Percentiles rank a stretch among this genome's conserved stretches.
phyloP scores from a whole-genome alignment of 1,140 invertebrate genomes.

The Euschistus heros region DNA sequence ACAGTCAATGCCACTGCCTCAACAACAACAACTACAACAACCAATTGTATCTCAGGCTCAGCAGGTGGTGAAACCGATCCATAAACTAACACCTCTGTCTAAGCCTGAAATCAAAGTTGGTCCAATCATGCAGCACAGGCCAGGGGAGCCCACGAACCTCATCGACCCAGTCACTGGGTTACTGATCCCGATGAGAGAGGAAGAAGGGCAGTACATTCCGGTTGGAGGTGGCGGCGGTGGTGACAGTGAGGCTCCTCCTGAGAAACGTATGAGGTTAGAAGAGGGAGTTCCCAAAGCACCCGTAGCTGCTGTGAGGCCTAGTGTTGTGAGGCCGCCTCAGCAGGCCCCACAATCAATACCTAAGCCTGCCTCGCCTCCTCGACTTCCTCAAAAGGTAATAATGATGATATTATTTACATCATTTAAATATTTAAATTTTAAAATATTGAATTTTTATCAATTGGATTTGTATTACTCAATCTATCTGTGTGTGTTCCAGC shows the following conservation, averaged over 20 bases:
- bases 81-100: constrained; percentile 25
- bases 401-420: background rate
- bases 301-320: constrained; percentile 23
- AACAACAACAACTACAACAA: background rate
- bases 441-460: background rate
- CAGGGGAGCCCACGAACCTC: constrained; percentile 45
- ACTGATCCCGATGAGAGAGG: constrained; percentile 57
- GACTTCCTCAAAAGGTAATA: constrained; percentile 6
- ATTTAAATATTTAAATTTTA: too few relatives aligned
- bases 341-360: constrained; percentile 10
- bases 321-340: constrained; percentile 21
- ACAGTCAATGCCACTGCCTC: background rate
- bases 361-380: constrained; percentile 18
- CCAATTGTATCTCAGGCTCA: background rate
- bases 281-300: constrained; percentile 16
- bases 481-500: background rate
- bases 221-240: constrained; percentile 33
- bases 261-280: constrained; percentile 11
- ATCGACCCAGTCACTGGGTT: constrained; percentile 68
- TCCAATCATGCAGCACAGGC: background rate
- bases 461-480: background rate
- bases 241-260: constrained; percentile 4
- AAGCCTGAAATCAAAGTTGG: constrained; percentile 27
- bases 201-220: constrained; percentile 59
- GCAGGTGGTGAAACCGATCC: background rate